Percentiles rank a stretch among this genome's conserved stretches.
phyloP scores from a whole-genome alignment of 2,113 vertebrate genomes.

The Oophaga pumilio region DNA sequence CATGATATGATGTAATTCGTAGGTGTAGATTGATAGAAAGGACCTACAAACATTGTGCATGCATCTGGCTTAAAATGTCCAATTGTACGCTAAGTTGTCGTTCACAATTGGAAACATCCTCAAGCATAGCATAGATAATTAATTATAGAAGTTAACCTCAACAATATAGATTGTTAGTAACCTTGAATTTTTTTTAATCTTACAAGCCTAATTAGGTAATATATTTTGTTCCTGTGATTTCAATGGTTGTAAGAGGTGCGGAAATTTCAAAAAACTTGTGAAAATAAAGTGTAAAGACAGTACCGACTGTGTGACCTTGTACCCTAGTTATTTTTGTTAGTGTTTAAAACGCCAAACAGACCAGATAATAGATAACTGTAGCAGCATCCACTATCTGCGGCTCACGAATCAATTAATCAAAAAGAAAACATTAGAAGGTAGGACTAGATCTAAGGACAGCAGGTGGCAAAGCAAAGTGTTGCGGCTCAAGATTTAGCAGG shows the following conservation, averaged over 20 bases:
- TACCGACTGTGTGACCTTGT: not conserved
- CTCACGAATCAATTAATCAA: slow-evolving; percentile 40
- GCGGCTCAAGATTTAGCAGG: not conserved
- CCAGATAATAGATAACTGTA: slow-evolving; percentile 25
- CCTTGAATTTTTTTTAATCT: not conserved
- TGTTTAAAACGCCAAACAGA: slow-evolving; percentile 23
- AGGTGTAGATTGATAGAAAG: no score
- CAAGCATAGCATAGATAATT: no score
- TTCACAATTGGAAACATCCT: no score
- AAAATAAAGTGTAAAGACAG: not conserved
- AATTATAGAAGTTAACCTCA: no score
- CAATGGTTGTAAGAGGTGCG: not conserved
- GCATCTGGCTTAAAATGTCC: no score
- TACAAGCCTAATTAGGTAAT: not conserved
- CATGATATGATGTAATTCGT: no score
- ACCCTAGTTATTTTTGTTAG: not conserved
- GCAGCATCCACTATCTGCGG: not conserved
- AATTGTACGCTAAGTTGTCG: no score
- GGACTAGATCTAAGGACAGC: slow-evolving; percentile 4
- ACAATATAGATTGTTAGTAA: not conserved
- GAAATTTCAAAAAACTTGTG: not conserved
- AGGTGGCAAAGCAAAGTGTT: slow-evolving; percentile 25
- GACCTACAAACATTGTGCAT: no score
- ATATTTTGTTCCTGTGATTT: not conserved
- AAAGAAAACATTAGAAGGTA: slow-evolving; percentile 38